Evolutionary conservation across 2,888 invertebrate genomes (phyloP).

Genomic region (Drosophila paramelanica): DNA sequence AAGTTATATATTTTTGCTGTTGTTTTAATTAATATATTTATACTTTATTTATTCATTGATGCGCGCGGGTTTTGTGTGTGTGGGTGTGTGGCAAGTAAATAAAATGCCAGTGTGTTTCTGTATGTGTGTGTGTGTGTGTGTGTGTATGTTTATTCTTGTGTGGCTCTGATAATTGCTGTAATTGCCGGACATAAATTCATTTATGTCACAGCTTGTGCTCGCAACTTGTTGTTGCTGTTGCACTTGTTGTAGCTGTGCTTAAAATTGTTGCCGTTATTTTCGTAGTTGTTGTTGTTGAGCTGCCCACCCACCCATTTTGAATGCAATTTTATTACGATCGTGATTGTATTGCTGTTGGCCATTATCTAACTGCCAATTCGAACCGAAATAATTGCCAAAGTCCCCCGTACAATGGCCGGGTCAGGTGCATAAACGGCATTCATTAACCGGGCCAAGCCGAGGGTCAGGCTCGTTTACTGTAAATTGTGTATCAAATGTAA

Average conservation of each 20-base stretch:
- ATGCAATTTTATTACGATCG: conserved; percentile 36
- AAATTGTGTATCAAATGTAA: conserved; percentile 12
- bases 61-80: background rate
- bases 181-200: conserved; percentile 70
- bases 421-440: conserved; percentile 3
- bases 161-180: conserved; percentile 59
- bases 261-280: background rate
- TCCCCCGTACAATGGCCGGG: background rate
- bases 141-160: conserved; percentile 8
- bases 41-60: conserved; percentile 56
- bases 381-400: conserved; percentile 19
- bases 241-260: conserved; percentile 1
- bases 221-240: conserved; percentile 12
- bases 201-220: conserved; percentile 44
- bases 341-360: conserved; percentile 24
- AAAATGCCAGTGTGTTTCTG: background rate
- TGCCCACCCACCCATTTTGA: conserved; percentile 12
- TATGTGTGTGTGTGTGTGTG: background rate
- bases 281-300: background rate
- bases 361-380: conserved; percentile 39
- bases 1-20: conserved; percentile 8
- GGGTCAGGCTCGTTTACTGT: conserved; percentile 1
- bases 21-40: conserved; percentile 57
- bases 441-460: conserved; percentile 5
- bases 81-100: conserved; percentile 2